phyloP scores from a whole-genome alignment of 2,113 vertebrate species.

The Periophthalmodon schlosseri region DNA sequence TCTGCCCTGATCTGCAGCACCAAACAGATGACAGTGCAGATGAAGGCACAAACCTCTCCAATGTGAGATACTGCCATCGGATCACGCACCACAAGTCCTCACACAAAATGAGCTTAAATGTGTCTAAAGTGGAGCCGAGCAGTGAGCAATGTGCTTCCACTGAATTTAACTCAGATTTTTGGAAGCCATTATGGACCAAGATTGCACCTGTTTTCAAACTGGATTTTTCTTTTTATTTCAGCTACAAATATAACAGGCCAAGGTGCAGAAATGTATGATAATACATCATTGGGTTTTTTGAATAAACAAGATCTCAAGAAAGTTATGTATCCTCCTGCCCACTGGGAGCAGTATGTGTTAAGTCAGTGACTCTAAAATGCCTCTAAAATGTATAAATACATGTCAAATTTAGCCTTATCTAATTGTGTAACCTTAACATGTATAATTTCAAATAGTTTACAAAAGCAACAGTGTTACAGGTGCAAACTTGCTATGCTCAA shows the following conservation, averaged over 20 bases:
- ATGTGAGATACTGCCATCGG: constrained; percentile 42
- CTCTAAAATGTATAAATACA: constrained; percentile 2
- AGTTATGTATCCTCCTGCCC: neutral
- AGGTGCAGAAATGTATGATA: too few relatives aligned
- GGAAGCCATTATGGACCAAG: constrained; percentile 17
- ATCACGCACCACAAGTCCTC: constrained; percentile 32
- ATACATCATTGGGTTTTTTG: neutral
- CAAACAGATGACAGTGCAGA: constrained; percentile 50
- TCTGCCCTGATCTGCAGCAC: constrained; percentile 64
- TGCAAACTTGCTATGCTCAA: too few relatives aligned
- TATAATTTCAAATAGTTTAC: too few relatives aligned
- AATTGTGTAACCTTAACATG: too few relatives aligned
- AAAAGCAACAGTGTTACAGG: too few relatives aligned
- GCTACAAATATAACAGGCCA: too few relatives aligned
- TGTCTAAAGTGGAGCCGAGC: constrained; percentile 18
- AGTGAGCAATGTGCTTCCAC: constrained; percentile 37
- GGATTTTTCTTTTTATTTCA: neutral
- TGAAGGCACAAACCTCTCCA: constrained; percentile 45
- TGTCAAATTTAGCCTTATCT: too few relatives aligned
- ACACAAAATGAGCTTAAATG: constrained; percentile 38
- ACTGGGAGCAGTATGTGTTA: neutral
- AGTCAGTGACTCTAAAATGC: neutral
- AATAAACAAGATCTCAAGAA: neutral
- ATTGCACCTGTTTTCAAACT: constrained; percentile 24
- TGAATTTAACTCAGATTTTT: constrained; percentile 46